phyloP scores from a whole-genome alignment of 1,140 invertebrate genomes.

The Macrocentrus cingulum region DNA sequence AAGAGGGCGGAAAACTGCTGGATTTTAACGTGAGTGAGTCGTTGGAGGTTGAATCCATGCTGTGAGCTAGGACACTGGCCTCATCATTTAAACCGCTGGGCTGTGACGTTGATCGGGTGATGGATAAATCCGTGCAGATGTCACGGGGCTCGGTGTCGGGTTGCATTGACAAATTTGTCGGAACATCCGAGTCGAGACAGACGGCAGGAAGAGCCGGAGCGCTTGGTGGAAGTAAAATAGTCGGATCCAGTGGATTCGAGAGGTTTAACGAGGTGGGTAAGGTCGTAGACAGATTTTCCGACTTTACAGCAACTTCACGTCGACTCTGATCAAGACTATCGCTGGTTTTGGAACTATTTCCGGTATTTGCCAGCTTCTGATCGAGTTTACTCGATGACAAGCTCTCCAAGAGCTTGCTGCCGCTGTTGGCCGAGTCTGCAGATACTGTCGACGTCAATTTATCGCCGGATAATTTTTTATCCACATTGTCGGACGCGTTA shows the following conservation, averaged over 20 bases:
- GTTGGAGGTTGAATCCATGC: background rate
- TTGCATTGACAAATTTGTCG: conserved; percentile 54
- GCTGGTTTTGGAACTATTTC: conserved; percentile 21
- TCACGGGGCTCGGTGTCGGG: conserved; percentile 41
- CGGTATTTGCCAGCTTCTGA: conserved; percentile 35
- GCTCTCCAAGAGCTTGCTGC: conserved; percentile 33
- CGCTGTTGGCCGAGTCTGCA: conserved; percentile 24
- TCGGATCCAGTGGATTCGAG: conserved; percentile 22
- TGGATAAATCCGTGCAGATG: conserved; percentile 31
- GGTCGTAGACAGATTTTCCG: conserved; percentile 37
- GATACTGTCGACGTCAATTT: conserved; percentile 27
- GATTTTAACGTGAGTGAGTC: conserved; percentile 12
- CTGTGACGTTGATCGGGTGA: conserved; percentile 3
- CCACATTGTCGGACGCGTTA: conserved; percentile 39
- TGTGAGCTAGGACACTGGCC: too few relatives aligned
- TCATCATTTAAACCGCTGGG: too few relatives aligned
- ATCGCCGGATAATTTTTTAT: conserved; percentile 39
- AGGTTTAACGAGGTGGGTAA: conserved; percentile 38
- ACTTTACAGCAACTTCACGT: conserved; percentile 34
- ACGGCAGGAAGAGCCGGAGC: conserved; percentile 9
- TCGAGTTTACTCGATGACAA: conserved; percentile 35
- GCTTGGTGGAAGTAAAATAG: conserved; percentile 33
- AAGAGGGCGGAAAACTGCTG: conserved; percentile 10
- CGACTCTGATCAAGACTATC: conserved; percentile 35
- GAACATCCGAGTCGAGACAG: conserved; percentile 41